Percentiles rank a stretch among this genome's conserved stretches.
Conservation (phyloP, 2,113 vertebrate genomes). For the Dromiciops gliroides region DNA sequence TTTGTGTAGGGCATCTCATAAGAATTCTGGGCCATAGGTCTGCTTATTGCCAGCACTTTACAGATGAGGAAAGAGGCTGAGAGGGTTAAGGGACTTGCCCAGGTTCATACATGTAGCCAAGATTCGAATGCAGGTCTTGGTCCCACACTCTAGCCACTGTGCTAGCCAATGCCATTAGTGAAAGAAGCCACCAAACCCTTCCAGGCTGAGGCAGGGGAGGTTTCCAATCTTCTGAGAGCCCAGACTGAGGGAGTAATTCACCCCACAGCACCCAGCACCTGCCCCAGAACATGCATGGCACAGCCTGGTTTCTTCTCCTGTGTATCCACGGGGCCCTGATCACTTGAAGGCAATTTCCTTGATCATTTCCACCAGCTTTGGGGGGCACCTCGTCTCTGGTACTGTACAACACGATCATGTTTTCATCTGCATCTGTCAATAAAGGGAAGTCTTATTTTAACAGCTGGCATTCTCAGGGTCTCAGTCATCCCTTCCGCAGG, state of each 20-base stretch:
- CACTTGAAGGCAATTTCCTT: not conserved
- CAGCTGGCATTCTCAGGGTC: not conserved
- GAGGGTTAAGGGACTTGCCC: not conserved
- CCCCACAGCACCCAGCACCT: not conserved
- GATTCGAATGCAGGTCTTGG: not conserved
- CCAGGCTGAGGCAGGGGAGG: not conserved
- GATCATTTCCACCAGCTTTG: not conserved
- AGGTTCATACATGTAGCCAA: not conserved
- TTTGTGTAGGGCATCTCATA: not conserved
- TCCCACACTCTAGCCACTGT: not conserved
- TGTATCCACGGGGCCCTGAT: not conserved
- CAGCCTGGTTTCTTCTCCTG: not conserved
- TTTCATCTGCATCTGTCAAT: slow-evolving; percentile 59
- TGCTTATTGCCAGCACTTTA: not conserved
- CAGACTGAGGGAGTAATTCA: not conserved
- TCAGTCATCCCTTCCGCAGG: not conserved
- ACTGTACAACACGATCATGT: not conserved
- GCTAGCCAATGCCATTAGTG: too few species aligned
- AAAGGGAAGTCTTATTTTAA: slow-evolving; percentile 61
- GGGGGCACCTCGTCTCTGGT: not conserved
- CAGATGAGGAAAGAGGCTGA: not conserved
- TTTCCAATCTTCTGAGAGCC: not conserved
- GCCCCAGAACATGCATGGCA: not conserved
- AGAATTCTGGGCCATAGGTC: too few species aligned
- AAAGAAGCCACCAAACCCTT: too few species aligned